Conservation (phyloP, 2,113 vertebrate genomes). For the Macrotis lagotis region DNA sequence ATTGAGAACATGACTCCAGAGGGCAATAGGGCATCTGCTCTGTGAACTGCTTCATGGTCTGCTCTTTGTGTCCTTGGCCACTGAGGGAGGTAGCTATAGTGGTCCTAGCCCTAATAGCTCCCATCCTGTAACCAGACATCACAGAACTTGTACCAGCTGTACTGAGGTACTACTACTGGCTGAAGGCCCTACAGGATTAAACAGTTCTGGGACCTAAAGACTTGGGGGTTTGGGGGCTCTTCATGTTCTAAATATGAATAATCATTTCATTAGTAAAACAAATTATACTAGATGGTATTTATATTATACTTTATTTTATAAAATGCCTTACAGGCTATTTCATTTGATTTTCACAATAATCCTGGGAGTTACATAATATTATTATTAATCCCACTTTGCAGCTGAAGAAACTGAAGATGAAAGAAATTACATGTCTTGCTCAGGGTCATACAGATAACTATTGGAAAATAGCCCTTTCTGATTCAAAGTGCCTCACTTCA, state of each 20-base stretch:
- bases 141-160: background rate
- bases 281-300: background rate
- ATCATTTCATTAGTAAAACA: background rate
- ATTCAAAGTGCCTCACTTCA: background rate
- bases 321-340: background rate
- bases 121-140: background rate
- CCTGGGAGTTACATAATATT: background rate
- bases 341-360: background rate
- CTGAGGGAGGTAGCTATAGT: background rate
- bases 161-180: background rate
- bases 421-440: background rate
- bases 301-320: background rate
- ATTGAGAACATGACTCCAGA: background rate
- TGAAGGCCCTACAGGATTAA: background rate
- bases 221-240: background rate
- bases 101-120: background rate
- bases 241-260: background rate
- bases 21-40: background rate
- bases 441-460: background rate
- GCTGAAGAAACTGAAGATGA: background rate
- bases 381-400: background rate
- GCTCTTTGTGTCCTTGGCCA: background rate
- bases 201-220: background rate
- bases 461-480: background rate
- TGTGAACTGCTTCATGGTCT: rapidly evolving